phyloP scores from a whole-genome alignment of 2,888 invertebrate species.

The Philonicus albiceps region DNA sequence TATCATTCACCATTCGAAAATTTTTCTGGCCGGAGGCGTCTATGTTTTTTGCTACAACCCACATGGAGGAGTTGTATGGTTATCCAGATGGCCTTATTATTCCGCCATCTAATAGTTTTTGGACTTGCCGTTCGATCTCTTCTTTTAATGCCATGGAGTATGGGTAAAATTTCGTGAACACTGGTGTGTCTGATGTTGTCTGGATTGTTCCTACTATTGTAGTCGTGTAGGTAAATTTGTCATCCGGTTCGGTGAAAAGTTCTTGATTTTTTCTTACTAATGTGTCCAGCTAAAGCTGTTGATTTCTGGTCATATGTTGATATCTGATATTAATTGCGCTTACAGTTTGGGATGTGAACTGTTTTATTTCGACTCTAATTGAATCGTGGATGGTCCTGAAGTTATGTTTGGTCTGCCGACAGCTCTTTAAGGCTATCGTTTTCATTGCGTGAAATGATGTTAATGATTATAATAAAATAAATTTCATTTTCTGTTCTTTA shows the following conservation, averaged over 20 bases:
- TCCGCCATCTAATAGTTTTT: no score
- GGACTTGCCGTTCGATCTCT: neutral
- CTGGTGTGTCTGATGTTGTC: neutral
- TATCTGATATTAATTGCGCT: neutral
- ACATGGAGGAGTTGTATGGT: neutral
- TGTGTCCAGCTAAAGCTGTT: neutral
- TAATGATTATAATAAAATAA: no score
- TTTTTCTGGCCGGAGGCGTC: constrained; percentile 37
- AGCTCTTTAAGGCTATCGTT: no score
- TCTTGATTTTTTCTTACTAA: neutral
- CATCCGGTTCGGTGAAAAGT: neutral
- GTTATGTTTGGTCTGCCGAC: no score
- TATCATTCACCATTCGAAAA: constrained; percentile 37
- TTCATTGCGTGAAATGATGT: no score
- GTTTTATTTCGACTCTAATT: constrained; percentile 14
- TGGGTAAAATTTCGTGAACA: neutral
- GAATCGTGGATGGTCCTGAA: neutral
- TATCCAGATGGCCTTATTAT: neutral
- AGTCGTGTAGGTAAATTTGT: neutral
- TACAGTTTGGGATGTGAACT: constrained; percentile 3
- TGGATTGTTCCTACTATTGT: neutral
- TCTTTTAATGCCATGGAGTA: neutral
- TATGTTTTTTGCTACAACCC: constrained; percentile 37
- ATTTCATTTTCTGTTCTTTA: no score
- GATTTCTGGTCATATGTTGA: neutral